Evolutionary conservation across 2,113 vertebrate species (phyloP).

Genomic region (Chunga burmeisteri): DNA sequence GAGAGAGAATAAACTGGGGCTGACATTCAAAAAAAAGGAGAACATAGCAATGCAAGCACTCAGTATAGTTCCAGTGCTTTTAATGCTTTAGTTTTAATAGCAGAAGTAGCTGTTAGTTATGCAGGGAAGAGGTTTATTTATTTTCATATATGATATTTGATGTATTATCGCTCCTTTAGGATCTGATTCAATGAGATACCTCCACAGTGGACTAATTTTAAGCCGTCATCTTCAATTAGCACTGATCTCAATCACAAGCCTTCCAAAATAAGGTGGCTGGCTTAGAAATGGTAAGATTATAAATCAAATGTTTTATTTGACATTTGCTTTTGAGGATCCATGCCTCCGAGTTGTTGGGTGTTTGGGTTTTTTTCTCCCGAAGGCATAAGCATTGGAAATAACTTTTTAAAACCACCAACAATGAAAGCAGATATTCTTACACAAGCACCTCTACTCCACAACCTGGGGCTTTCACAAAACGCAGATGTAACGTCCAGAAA

Average conservation of each 20-base stretch:
- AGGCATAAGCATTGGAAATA: not conserved
- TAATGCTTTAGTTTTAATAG: not conserved
- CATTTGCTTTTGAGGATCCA: not conserved
- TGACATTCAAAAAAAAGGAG: not conserved
- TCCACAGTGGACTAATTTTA: constrained; percentile 29
- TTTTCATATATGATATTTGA: not conserved
- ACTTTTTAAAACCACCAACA: not conserved
- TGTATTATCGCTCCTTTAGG: constrained; percentile 26
- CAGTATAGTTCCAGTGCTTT: not conserved
- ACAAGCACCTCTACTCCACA: not conserved
- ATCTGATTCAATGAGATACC: constrained; percentile 21
- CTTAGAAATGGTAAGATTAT: constrained; percentile 19
- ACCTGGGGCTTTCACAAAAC: not conserved
- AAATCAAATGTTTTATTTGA: constrained; percentile 21
- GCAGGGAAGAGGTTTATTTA: constrained; percentile 24
- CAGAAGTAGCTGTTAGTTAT: not conserved
- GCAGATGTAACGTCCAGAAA: not conserved
- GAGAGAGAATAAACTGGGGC: not conserved
- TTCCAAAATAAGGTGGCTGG: not conserved
- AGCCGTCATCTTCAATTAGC: constrained; percentile 42
- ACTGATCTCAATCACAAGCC: not conserved
- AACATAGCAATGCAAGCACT: not conserved
- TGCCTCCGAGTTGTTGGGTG: not conserved
- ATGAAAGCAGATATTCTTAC: not conserved
- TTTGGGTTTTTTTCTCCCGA: accelerated